phyloP scores from a whole-genome alignment of 2,797 vertebrate genomes.

The Varecia variegata region DNA sequence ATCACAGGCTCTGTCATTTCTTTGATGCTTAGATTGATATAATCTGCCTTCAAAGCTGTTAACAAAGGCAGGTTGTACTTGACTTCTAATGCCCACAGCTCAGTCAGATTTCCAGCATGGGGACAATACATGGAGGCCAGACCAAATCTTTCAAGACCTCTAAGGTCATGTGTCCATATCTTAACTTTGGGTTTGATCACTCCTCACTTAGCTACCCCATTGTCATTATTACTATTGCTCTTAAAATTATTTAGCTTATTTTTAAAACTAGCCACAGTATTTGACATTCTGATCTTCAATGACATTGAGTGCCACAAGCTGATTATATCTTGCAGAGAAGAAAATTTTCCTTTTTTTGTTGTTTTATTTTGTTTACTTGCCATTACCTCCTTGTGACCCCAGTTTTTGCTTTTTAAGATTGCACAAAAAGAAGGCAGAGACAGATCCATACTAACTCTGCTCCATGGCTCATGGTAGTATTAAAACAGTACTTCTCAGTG shows the following conservation, averaged over 20 bases:
- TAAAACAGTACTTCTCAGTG: background rate
- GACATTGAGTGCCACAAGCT: background rate
- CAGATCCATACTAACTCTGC: no score
- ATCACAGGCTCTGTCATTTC: background rate
- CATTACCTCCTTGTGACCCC: background rate
- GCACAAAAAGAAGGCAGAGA: background rate
- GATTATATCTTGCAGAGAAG: background rate
- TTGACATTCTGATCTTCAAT: background rate
- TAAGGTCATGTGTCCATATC: background rate
- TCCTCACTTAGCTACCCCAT: background rate
- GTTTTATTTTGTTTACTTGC: slow-evolving; percentile 30
- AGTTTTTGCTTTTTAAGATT: slow-evolving; percentile 9
- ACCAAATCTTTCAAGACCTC: background rate
- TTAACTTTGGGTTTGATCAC: background rate
- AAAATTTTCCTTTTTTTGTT: slow-evolving; percentile 22
- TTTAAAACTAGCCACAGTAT: background rate
- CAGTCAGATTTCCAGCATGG: background rate
- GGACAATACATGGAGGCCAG: background rate
- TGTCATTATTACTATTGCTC: background rate
- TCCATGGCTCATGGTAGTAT: background rate
- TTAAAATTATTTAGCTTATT: slow-evolving; percentile 6
- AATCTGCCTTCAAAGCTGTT: background rate
- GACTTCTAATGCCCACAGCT: background rate
- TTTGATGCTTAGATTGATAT: background rate
- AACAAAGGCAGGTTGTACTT: background rate